Conservation (phyloP, 2,113 vertebrate species). For the Dolichallabes microphthalmus region DNA sequence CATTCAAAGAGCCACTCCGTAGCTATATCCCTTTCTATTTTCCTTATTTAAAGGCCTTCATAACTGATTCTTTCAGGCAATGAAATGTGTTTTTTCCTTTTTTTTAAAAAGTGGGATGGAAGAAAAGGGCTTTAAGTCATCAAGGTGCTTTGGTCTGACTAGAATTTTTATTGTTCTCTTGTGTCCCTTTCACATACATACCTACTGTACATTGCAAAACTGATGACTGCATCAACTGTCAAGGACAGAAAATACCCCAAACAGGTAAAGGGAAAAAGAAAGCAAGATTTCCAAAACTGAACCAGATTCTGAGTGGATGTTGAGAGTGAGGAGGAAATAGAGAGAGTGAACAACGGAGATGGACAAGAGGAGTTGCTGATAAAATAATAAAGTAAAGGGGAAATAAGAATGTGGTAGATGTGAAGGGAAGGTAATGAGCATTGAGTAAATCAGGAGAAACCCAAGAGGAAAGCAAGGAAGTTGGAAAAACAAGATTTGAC, state of each 20-base stretch:
- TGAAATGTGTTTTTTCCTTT: not conserved
- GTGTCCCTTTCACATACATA: not conserved
- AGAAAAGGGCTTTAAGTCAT: not conserved
- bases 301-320: conserved; percentile 21
- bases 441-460: not conserved
- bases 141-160: not conserved
- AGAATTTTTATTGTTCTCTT: not conserved
- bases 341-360: not conserved
- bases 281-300: conserved; percentile 42
- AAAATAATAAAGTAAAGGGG: not conserved
- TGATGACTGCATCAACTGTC: not conserved
- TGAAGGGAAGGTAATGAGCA: not conserved
- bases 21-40: not conserved
- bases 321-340: conserved; percentile 6
- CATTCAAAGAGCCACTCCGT: not conserved
- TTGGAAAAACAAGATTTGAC: not conserved
- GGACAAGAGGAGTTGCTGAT: not conserved
- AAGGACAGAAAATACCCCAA: not conserved
- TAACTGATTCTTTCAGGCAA: not conserved
- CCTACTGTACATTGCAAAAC: not conserved
- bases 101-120: not conserved
- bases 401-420: not conserved
- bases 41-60: not conserved
- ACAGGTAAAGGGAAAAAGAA: conserved; percentile 13
- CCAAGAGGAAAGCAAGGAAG: not conserved